These are phyloP conservation scores for Penaeus vannamei DNA, from an alignment of 1,140 invertebrate genomes.

Conservation along the genomic window DNA sequence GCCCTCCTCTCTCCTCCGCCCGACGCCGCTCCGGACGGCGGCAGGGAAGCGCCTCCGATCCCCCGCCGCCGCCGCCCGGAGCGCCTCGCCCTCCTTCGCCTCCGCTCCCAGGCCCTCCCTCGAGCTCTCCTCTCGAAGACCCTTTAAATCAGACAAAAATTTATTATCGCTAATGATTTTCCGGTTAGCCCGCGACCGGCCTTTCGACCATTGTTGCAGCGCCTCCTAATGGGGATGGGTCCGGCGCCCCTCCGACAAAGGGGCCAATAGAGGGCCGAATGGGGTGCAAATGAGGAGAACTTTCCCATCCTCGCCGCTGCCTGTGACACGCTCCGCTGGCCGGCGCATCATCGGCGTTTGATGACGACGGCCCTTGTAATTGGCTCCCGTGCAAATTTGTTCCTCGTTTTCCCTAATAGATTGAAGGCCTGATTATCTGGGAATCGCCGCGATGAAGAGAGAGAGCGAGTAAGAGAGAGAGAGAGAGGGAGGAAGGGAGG, in stretches of 20 bases:
- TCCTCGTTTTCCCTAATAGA: too few relatives aligned
- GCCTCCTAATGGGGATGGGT: constrained; percentile 41
- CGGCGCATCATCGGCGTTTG: too few relatives aligned
- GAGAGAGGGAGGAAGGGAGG: too few relatives aligned
- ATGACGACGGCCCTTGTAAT: too few relatives aligned
- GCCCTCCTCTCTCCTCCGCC: too few relatives aligned
- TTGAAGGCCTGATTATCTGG: too few relatives aligned
- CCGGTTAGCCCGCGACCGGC: constrained; percentile 28
- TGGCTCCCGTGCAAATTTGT: too few relatives aligned
- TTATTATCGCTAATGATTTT: constrained; percentile 29
- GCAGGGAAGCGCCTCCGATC: too few relatives aligned
- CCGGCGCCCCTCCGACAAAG: constrained; percentile 28
- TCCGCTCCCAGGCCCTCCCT: neutral
- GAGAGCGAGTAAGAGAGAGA: too few relatives aligned
- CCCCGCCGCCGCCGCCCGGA: neutral
- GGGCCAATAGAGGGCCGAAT: constrained; percentile 31
- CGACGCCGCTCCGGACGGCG: too few relatives aligned
- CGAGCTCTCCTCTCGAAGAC: neutral
- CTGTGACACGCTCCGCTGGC: too few relatives aligned
- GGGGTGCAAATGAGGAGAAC: constrained; percentile 50
- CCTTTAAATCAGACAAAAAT: constrained; percentile 25
- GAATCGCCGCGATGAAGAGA: too few relatives aligned
- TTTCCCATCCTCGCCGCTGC: constrained; percentile 17
- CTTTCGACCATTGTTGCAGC: constrained; percentile 31
- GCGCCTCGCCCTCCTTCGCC: neutral